Evolutionary conservation across 2,888 invertebrate species (phyloP).

Genomic region (Zhengitettix transpicula): DNA sequence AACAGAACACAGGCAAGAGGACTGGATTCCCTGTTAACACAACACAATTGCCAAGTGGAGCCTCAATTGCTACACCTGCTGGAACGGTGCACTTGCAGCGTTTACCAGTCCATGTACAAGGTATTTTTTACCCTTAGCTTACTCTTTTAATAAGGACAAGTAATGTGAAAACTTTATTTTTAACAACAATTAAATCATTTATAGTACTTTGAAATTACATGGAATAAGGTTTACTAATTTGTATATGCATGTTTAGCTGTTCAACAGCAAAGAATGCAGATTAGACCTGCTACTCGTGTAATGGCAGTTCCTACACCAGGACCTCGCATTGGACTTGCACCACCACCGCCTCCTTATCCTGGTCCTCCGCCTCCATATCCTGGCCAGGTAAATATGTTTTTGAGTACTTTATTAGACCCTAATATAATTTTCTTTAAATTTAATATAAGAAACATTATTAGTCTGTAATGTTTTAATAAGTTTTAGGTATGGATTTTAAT

Average conservation of each 20-base stretch:
- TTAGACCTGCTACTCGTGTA: constrained; percentile 5
- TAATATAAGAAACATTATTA: no score
- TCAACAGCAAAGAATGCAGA: constrained; percentile 9
- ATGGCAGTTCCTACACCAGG: constrained; percentile 1
- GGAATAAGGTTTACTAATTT: no score
- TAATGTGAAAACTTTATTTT: no score
- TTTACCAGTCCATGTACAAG: background rate
- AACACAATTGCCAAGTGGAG: background rate
- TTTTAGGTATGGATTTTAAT: no score
- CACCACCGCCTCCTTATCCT: constrained; percentile 56
- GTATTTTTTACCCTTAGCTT: background rate
- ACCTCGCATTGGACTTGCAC: constrained; percentile 17
- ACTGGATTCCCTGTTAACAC: background rate
- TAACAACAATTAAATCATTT: no score
- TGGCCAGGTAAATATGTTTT: constrained; percentile 24
- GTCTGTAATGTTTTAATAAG: no score
- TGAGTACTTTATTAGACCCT: constrained; percentile 14
- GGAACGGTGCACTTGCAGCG: background rate
- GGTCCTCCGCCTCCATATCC: constrained; percentile 55
- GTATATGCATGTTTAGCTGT: background rate
- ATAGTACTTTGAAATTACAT: no score
- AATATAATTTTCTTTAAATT: no score
- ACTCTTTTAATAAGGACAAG: no score
- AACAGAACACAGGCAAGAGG: background rate
- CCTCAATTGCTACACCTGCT: background rate